phyloP scores from a whole-genome alignment of 1,140 invertebrate genomes.

The Drosophila pseudoananassae region DNA sequence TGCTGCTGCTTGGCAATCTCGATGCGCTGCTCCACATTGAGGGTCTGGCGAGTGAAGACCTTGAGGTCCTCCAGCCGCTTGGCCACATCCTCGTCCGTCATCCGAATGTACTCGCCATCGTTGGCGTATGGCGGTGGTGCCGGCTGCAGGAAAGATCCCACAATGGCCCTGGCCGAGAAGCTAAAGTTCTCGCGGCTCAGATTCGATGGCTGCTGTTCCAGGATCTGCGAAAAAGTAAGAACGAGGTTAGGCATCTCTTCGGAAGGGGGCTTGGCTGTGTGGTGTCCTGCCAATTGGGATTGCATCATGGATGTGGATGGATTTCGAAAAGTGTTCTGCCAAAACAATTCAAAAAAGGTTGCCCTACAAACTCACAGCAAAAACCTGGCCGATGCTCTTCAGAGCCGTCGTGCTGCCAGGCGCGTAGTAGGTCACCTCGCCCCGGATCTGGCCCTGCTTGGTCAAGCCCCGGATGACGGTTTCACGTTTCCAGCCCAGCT shows the following conservation, averaged over 20 bases:
- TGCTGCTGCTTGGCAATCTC: conserved; percentile 88
- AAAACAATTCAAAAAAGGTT: conserved; percentile 22
- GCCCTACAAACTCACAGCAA: conserved; percentile 85
- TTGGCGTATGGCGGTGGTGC: conserved; percentile 85
- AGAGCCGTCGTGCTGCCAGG: conserved; percentile 87
- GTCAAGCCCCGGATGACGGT: conserved; percentile 94
- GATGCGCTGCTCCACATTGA: conserved; percentile 88
- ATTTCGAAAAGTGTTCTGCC: background rate
- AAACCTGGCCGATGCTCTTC: conserved; percentile 85
- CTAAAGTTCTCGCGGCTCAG: conserved; percentile 95
- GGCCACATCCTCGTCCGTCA: conserved; percentile 87
- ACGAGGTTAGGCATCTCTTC: background rate
- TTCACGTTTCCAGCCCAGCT: conserved; percentile 94
- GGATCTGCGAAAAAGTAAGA: conserved; percentile 85
- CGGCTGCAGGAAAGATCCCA: conserved; percentile 95
- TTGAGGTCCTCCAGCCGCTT: conserved; percentile 84
- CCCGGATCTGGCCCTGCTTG: conserved; percentile 91
- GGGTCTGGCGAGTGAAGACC: conserved; percentile 85
- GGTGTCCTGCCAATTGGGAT: background rate
- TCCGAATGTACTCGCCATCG: conserved; percentile 86
- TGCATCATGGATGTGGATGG: background rate
- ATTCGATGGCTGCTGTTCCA: conserved; percentile 91
- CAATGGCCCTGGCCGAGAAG: conserved; percentile 93
- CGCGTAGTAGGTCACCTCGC: conserved; percentile 95
- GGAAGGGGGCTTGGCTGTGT: background rate